These are phyloP conservation scores for Epistrophella euchroma DNA, from an alignment of 2,888 invertebrate genomes.

Conservation along the genomic window DNA sequence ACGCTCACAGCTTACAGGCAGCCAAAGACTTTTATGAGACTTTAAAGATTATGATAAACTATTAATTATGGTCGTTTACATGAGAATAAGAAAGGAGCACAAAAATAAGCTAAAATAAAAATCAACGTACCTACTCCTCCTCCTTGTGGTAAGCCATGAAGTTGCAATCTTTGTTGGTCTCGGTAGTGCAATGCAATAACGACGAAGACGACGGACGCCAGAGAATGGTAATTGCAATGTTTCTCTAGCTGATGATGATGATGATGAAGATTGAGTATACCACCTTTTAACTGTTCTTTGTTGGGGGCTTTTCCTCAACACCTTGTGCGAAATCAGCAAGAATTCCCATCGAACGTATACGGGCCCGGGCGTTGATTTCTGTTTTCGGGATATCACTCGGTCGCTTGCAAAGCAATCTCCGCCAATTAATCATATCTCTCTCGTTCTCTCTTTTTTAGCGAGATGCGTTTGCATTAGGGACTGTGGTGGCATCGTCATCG, in stretches of 20 bases:
- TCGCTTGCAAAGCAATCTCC: conserved; percentile 62
- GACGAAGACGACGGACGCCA: conserved; percentile 23
- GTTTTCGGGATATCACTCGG: conserved; percentile 59
- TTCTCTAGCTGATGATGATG: conserved; percentile 73
- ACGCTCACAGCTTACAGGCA: conserved; percentile 62
- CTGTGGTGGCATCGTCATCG: neutral
- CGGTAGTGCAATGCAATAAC: conserved; percentile 17
- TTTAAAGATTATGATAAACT: conserved; percentile 76
- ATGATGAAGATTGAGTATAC: conserved; percentile 74
- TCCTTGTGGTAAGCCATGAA: conserved; percentile 55
- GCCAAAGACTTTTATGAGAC: conserved; percentile 69
- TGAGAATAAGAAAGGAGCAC: conserved; percentile 42
- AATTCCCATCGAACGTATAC: conserved; percentile 31
- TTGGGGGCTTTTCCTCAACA: conserved; percentile 68
- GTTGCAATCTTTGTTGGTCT: neutral
- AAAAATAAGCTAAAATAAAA: conserved; percentile 18
- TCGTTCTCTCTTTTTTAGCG: conserved; percentile 4
- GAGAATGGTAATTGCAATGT: conserved; percentile 75
- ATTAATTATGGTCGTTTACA: conserved; percentile 75
- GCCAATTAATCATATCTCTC: conserved; percentile 72
- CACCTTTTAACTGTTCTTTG: conserved; percentile 74
- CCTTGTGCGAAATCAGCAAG: conserved; percentile 42
- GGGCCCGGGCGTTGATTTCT: conserved; percentile 45
- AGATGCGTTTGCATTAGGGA: conserved; percentile 44
- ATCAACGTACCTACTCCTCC: conserved; percentile 50